Conservation (phyloP, 2,113 vertebrate genomes). For the Pycnonotus jocosus region DNA sequence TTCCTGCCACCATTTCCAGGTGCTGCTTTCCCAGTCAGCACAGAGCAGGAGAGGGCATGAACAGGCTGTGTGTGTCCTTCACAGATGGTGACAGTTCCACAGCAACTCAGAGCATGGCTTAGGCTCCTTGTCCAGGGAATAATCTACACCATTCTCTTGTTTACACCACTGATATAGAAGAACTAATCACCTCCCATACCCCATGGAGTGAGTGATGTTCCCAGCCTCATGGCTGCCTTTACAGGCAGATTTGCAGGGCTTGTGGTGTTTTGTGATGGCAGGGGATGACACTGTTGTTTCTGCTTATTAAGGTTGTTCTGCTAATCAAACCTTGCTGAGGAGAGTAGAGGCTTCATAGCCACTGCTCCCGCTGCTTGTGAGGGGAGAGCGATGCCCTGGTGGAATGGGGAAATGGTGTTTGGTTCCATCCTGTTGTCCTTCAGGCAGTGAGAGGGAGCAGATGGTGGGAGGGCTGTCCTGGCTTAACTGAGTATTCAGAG, state of each 20-base stretch:
- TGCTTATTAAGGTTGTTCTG: neutral
- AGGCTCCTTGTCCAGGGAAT: neutral
- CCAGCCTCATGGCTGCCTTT: neutral
- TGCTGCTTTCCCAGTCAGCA: neutral
- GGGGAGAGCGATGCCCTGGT: rapidly evolving
- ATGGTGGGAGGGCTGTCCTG: neutral
- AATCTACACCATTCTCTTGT: neutral
- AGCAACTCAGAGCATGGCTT: neutral
- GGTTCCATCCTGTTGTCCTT: neutral
- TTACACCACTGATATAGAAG: neutral
- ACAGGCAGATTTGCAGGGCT: neutral
- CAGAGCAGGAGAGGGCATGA: neutral
- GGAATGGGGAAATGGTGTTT: neutral
- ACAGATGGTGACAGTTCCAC: neutral
- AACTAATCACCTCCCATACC: neutral
- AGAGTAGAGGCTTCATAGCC: neutral
- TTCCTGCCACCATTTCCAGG: neutral
- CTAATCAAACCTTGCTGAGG: neutral
- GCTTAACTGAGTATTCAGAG: neutral
- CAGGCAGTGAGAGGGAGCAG: neutral
- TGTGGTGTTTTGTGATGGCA: neutral
- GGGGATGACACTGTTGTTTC: neutral
- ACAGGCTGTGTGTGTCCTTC: neutral
- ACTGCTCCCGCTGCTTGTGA: neutral
- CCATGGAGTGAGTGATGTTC: neutral